These are phyloP conservation scores for Baryphthengus martii DNA, from an alignment of 2,113 vertebrate species.

Conservation along the genomic window DNA sequence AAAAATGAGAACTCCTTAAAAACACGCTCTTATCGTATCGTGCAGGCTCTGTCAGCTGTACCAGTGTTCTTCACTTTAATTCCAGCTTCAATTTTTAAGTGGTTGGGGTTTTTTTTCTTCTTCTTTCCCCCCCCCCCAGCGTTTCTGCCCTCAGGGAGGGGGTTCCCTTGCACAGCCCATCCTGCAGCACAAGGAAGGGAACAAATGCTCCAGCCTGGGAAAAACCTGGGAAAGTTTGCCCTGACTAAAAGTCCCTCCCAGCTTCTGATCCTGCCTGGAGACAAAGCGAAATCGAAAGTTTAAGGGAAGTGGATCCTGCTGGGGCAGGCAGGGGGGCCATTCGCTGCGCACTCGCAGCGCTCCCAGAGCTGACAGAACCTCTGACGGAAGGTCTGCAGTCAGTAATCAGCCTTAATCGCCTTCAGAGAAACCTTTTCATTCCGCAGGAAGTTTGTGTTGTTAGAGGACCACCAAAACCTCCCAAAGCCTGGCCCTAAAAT, in stretches of 20 bases:
- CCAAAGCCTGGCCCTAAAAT: background rate
- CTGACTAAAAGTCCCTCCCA: background rate
- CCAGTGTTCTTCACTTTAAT: background rate
- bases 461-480: background rate
- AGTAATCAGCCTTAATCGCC: background rate
- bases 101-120: background rate
- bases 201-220: fast-evolving
- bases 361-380: background rate
- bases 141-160: no score
- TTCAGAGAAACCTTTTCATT: background rate
- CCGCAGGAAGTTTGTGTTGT: background rate
- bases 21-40: constrained; percentile 19
- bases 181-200: background rate
- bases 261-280: background rate
- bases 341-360: fast-evolving
- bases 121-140: no score
- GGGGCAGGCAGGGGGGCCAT: background rate
- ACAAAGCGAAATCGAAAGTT: background rate
- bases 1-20: constrained; percentile 59
- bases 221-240: background rate
- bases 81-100: background rate
- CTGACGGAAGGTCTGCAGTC: background rate
- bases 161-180: fast-evolving
- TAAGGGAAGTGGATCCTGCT: fast-evolving
- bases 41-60: background rate